Base-by-base conservation (phyloP, 2,888 invertebrate species). In the Polymixis flavicincta region DNA sequence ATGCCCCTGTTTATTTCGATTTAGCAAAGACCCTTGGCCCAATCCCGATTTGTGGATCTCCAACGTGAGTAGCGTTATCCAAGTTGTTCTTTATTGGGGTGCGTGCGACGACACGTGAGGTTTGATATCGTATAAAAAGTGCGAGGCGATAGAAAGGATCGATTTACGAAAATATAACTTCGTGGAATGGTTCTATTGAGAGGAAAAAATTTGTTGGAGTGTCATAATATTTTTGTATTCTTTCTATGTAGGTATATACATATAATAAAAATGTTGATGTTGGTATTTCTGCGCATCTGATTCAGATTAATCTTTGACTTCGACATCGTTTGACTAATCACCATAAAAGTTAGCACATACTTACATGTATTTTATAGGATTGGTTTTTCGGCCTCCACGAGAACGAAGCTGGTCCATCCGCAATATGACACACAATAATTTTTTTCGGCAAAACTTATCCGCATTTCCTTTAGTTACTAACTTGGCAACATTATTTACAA, bases 1-100 rank as follows among this genome's bases (percentile, higher is more conserved):
- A 93, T 92, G 92, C 91, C 90, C 85, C 86, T 90, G 87, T 90
- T 90, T 91, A 91, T 89, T 91, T 91, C 90, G 89, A 92, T 90
- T 91, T 91, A 88, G 85, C 80, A 80, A 81, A 88, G 89, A 89
- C 89, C 91, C 89, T 86, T 83, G 85, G 85, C 89, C 88, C 89
- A 83, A 85, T 87, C 85, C 82, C 86, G 88, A 87, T 90, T 89
- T 89, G 90, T 88, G 88, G 88, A 87, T 89, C 88, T 75, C 81
- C 86, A 89, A 88, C 90, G 89, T 90, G 91, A 91, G 89, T 88
- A 87, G 88, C 87, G 87, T 89, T 88, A 87, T 88, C 84, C 87
- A 85, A 85, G 78, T 85, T 76, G 75, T 86, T 88, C 87, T 88
- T 90, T 90, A 88, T 90, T 87, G 85, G 79, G 83, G 86, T 84